Conservation (phyloP, 2,113 vertebrate species). For the Oncorhynchus clarkii region DNA sequence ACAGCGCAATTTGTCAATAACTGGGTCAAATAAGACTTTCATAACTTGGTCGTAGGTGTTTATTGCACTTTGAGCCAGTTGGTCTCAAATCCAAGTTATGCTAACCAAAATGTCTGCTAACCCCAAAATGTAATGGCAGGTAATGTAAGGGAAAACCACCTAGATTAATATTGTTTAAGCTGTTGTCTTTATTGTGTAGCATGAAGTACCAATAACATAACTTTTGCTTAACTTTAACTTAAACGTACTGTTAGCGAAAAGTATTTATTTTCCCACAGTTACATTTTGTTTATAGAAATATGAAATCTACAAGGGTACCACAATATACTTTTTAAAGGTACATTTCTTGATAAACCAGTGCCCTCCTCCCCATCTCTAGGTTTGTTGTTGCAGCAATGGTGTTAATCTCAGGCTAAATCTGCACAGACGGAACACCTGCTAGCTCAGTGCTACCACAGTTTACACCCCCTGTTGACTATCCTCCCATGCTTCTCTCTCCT, state of each 20-base stretch:
- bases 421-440: background rate
- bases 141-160: background rate
- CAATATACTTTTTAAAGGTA: background rate
- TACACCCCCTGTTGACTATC: background rate
- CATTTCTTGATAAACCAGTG: background rate
- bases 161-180: background rate
- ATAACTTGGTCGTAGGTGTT: background rate
- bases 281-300: background rate
- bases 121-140: slow-evolving; percentile 26
- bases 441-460: background rate
- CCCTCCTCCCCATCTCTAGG: background rate
- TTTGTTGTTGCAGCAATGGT: background rate
- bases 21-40: background rate
- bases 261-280: slow-evolving; percentile 1
- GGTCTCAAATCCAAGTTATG: background rate
- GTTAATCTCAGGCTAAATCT: background rate
- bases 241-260: background rate
- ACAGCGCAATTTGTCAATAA: background rate
- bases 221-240: background rate
- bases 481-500: slow-evolving; percentile 12
- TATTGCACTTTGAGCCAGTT: background rate
- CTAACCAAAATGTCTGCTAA: slow-evolving; percentile 51
- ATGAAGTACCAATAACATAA: background rate
- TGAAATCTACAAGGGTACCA: background rate
- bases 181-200: background rate